Evolutionary conservation across 2,888 invertebrate species (phyloP).

Genomic region (Podabrus alpinus): DNA sequence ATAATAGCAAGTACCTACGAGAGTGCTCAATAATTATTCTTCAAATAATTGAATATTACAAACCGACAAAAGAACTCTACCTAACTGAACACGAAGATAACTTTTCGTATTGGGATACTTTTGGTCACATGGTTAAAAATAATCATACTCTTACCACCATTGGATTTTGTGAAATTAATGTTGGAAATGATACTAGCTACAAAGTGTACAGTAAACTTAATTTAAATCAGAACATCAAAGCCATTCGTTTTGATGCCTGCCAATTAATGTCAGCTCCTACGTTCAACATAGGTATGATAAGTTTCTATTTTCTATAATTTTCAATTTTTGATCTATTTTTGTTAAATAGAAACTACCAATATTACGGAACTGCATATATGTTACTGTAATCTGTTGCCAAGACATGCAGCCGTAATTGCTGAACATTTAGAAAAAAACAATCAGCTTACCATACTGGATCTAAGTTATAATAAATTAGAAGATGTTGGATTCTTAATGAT

Average conservation of each 20-base stretch:
- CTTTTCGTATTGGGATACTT: background rate
- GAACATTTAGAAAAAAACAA: background rate
- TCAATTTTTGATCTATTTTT: background rate
- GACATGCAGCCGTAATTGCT: background rate
- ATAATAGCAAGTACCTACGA: background rate
- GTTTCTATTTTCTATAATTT: background rate
- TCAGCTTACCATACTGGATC: background rate
- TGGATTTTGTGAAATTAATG: conserved; percentile 45
- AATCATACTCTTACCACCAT: background rate
- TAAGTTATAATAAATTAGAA: background rate
- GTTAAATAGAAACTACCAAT: background rate
- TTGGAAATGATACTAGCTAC: conserved; percentile 47
- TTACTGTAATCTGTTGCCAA: background rate
- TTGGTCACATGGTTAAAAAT: background rate
- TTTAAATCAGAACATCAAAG: conserved; percentile 44
- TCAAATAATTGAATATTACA: background rate
- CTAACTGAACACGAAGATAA: background rate
- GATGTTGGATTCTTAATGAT: background rate
- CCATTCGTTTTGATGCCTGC: conserved; percentile 49
- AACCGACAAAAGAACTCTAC: background rate
- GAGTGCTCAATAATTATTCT: background rate
- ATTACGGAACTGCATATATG: background rate
- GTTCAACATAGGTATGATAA: conserved; percentile 46
- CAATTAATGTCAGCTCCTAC: conserved; percentile 44
- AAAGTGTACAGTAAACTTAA: conserved; percentile 41